Conservation (phyloP, 30 jellyfish, hydroid and myxozoan genomes). For the Chironex yamaguchii region DNA sequence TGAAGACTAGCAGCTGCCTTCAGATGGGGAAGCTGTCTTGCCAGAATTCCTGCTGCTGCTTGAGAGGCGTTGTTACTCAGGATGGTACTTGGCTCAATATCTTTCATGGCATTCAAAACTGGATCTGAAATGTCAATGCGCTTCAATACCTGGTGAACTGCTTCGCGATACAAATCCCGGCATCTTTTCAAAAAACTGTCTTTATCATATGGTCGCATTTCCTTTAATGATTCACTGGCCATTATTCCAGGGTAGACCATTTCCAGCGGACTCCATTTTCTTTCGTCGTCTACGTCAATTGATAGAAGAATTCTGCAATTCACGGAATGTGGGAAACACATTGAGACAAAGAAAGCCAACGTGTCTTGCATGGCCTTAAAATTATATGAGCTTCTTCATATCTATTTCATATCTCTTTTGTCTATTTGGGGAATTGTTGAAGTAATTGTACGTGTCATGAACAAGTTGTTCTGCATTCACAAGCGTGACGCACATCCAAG, state of each 20-base stretch:
- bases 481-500: not conserved
- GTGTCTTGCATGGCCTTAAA: not conserved
- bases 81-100: constrained; percentile 1
- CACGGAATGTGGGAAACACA: no score
- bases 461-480: not conserved
- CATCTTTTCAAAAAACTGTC: constrained; percentile 36
- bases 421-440: not conserved
- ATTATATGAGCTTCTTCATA: not conserved
- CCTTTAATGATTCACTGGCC: not conserved
- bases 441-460: not conserved
- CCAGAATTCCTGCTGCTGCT: not conserved
- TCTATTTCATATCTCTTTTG: no score
- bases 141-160: constrained; percentile 25
- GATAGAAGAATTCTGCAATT: no score
- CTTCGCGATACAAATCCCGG: constrained; percentile 53
- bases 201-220: constrained; percentile 33
- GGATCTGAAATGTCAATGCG: constrained; percentile 54
- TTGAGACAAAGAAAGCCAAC: not conserved
- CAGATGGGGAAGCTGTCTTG: not conserved
- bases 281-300: constrained; percentile 52
- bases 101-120: constrained; percentile 4
- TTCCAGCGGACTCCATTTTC: constrained; percentile 35
- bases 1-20: constrained; percentile 37
- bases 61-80: not conserved
- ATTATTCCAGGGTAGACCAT: constrained; percentile 38